Evolutionary conservation across 2,888 invertebrate species (phyloP).

Genomic region (Branchellion lobata): DNA sequence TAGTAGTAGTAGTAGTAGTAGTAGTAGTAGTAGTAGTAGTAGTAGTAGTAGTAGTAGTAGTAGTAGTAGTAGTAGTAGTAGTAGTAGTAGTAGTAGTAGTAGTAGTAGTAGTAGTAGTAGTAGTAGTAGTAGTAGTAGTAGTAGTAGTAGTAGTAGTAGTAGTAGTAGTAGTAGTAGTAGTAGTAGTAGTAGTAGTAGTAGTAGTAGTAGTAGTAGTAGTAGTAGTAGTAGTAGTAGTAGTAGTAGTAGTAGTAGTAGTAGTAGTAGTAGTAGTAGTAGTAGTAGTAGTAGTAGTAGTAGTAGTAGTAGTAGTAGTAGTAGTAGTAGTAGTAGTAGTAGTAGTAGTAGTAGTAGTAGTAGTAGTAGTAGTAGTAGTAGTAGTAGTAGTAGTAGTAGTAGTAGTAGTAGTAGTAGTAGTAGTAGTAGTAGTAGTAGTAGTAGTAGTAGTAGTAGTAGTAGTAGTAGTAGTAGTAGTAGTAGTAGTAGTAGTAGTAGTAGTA

Average conservation of each 20-base stretch:
- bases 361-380: neutral
- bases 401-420: slow-evolving; percentile 11
- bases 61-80: neutral
- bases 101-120: no score
- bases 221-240: slow-evolving; percentile 1
- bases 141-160: no score
- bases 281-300: slow-evolving; percentile 14
- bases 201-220: no score
- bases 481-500: slow-evolving; percentile 14
- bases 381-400: slow-evolving; percentile 7
- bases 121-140: no score
- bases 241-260: slow-evolving; percentile 11
- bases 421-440: slow-evolving; percentile 14
- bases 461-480: slow-evolving; percentile 3
- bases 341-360: slow-evolving; percentile 14
- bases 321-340: slow-evolving; percentile 7
- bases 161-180: no score
- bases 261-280: slow-evolving; percentile 14
- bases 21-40: neutral
- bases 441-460: neutral
- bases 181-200: no score
- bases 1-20: slow-evolving; percentile 19
- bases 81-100: no score
- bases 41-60: slow-evolving; percentile 13
- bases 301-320: slow-evolving; percentile 3